Evolutionary conservation across 1,140 invertebrate genomes (phyloP), one percentile per base, ranked within the genome.

Genomic region (Condylostylus longicornis): DNA sequence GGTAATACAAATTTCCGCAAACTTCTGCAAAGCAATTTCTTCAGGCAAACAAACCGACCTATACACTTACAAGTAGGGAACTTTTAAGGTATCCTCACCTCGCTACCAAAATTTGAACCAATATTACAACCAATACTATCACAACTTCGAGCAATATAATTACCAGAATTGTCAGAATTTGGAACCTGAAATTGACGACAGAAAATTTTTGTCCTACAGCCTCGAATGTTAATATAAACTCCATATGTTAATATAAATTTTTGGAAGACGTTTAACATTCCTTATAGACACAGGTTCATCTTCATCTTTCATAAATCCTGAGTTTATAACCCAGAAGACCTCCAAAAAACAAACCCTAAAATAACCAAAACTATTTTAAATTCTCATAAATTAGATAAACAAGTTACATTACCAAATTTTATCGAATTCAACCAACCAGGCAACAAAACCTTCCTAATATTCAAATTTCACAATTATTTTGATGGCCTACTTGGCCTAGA

Each of bases 391-490:
- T 12, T 37, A 15, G 18, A 21, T 10, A 22, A 12, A 6, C 20
- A 36, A 23, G 15, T 10, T 17, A 25, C 7, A 3, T 9, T 28
- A 5, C 5, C 20, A 17, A 36, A 25, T 7, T 36, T 28, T 25
- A 36, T 25, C 10, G 34, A 36, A 36, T 36, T 36, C 22, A 36
- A 36, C 14, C 23, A 29, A 37, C 7, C 7, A 15, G 28, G 36
- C 12, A 18, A 29, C n/a, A 10, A 14, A 5, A 29, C 19, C 9
- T 30, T 37, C 27, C 27, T 37, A 19, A 3, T 29, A 30, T 37
- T 37, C 27, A 37, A 37, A 37, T 37, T 37, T 21, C 36, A 37
- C 18, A 14, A 19, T 14, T 37, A 15, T 18, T 37, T 37, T 23
- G 36, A 31, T 18, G 36, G 28, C 5, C 19, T 37, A 8, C 13